phyloP scores from a whole-genome alignment of 2,888 invertebrate species.

The Spatulosminthurus flaviceps region DNA sequence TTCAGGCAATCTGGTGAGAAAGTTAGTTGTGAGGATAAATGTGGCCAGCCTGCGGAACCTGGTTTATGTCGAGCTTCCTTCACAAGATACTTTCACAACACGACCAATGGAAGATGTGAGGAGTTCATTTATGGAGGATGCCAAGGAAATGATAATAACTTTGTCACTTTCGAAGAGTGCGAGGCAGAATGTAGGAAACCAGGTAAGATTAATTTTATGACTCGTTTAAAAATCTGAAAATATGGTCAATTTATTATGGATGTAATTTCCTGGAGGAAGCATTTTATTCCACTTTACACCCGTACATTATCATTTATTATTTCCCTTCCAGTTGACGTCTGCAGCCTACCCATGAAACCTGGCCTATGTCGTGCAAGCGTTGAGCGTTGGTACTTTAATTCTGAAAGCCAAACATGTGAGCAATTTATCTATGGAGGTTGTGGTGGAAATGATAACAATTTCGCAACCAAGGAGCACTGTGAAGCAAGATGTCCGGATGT shows the following conservation, averaged over 20 bases:
- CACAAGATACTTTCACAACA: constrained; percentile 65
- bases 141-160: constrained; percentile 67
- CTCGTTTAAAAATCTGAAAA: neutral
- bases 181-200: constrained; percentile 61
- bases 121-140: constrained; percentile 67
- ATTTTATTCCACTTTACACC: no score
- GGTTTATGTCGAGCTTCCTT: constrained; percentile 63
- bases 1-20: constrained; percentile 63
- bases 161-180: constrained; percentile 66
- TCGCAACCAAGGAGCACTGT: constrained; percentile 81
- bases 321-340: constrained; percentile 74
- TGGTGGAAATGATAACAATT: constrained; percentile 85
- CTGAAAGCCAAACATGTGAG: constrained; percentile 79
- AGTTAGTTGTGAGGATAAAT: constrained; percentile 64
- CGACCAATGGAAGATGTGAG: constrained; percentile 65
- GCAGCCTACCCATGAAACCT: constrained; percentile 77
- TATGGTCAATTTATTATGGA: no score
- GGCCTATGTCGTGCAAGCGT: constrained; percentile 69
- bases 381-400: constrained; percentile 79
- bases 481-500: constrained; percentile 66
- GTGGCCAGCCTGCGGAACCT: constrained; percentile 60
- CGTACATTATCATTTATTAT: no score
- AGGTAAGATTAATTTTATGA: constrained; percentile 7
- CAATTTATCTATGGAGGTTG: constrained; percentile 77
- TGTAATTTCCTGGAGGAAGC: no score